Percentiles rank a stretch among this genome's conserved stretches.
These are phyloP conservation scores for Cyrtonyx montezumae DNA, from an alignment of 2,113 vertebrate species.

Conservation along the genomic window DNA sequence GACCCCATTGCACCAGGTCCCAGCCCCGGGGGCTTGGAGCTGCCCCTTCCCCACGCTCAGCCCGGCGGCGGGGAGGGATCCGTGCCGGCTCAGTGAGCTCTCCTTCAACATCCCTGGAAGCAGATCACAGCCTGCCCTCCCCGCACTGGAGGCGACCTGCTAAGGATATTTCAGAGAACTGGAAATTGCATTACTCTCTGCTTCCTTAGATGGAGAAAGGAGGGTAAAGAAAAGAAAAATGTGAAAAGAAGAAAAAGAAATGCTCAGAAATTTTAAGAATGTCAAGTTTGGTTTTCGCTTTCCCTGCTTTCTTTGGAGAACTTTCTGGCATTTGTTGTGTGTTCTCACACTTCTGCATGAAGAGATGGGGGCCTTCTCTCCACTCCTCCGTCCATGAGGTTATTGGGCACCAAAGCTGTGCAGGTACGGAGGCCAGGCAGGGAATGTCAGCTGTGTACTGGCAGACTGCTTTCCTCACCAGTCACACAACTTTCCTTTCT, in stretches of 20 bases:
- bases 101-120: constrained; percentile 3
- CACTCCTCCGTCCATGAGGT: constrained; percentile 40
- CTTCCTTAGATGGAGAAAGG: constrained; percentile 39
- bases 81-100: not conserved
- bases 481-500: not conserved
- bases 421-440: constrained; percentile 19
- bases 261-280: constrained; percentile 49
- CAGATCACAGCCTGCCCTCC: constrained; percentile 6
- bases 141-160: not conserved
- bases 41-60: not conserved
- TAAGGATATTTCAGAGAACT: constrained; percentile 32
- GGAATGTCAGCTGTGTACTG: constrained; percentile 10
- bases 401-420: constrained; percentile 34
- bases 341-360: constrained; percentile 40
- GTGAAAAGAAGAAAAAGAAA: not conserved
- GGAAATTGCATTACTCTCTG: constrained; percentile 14
- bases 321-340: not conserved
- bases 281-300: not conserved
- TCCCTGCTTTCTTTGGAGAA: constrained; percentile 28
- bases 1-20: not conserved
- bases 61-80: not conserved
- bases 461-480: constrained; percentile 5
- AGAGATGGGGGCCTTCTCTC: constrained; percentile 19
- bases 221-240: not conserved
- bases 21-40: not conserved